Evolutionary conservation across 2,888 invertebrate genomes (phyloP), one percentile per base, ranked within the genome.

Genomic region (Linnaemya vulpina): DNA sequence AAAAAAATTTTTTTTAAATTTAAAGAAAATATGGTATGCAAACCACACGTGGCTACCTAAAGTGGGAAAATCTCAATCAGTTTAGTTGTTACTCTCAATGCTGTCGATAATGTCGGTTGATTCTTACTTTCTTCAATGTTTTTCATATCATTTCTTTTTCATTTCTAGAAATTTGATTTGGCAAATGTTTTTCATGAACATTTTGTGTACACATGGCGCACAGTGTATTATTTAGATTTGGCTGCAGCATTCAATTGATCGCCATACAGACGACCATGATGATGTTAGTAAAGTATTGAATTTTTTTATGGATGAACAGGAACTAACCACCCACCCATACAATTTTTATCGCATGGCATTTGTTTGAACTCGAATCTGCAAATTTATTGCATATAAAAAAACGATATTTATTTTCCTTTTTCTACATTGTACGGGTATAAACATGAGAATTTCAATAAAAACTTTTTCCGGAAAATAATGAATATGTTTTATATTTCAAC

Each of bases 311-410:
- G 38, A 15, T 63, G 25, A 4, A 75, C 40, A 79, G 55, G 17
- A 65, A 70, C 58, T 38, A 65, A 76, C 74, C 38, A 71, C 81
- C 76, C 70, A 76, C 68, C 65, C 68, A 74, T 74, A 63, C 22
- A 17, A 71, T 60, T 51, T 25, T 22, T 81, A 68, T 58, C 40
- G 25, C 20, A 53, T 30, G 43, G 15, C 35, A 83, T 77, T 83
- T 40, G 22, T 74, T 63, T 49, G 58, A 78, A 62, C 67, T 62
- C 17, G 55, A 68, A 68, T 84, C 60, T 68, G 43, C 58, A 76
- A 81, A 84, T 81, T 74, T 81, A 81, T 81, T 77, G 81, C 62
- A 81, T 55, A 43, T 63, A 75, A 43, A 40, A 11, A 53, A 40
- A 17, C 20, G n/a, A 17, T 55, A 65, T 43, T 30, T 73, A 38